Evolutionary conservation across 2,888 invertebrate genomes (phyloP), one percentile per base, ranked within the genome.

Genomic region (Ophion costatus): DNA sequence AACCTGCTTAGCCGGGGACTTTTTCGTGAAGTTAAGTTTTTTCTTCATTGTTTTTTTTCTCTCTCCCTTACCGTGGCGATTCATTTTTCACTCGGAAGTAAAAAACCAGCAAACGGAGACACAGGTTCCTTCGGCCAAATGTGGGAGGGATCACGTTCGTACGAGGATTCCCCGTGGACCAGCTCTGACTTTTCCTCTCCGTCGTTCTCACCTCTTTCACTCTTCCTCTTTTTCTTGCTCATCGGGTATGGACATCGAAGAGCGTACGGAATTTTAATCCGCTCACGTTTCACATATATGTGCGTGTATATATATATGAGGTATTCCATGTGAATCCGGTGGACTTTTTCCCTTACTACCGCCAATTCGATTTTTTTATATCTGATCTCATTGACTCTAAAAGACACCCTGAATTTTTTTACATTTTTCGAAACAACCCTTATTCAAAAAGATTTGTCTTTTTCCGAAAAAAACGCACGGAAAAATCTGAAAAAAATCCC

Each of bases 61-160:
- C 57, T 42, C 22, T 75, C 42, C 22, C 9, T 64, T 29, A 73
- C 56, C 22, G 2, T 24, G 29, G 51, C 51, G 66, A 80, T 83
- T 74, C 66, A 80, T 83, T 80, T 77, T 77, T 84, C 76, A 84
- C 59, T 80, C n/a, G 59, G n/a, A 66, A 67, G 61, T 57, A 77
- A 42, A 56, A 69, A 56, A 69, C 22, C 24, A n/a, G n/a, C 17
- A 57, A 22, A 22, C 51, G n/a, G 56, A 10, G 67, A 42, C 59
- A 59, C 59, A 67, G 67, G 67, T 67, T 29, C 59, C 56, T 67
- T 24, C 42, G 67, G n/a, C 57, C 42, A 42, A 76, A 45, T 42
- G 24, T 14, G 64, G 63, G 20, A 59, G 61, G 38, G 61, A 70
- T 45, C 56, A 20, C 56, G 56, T 74, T 45, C 5, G 61, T 22